A percentile compares a stretch with the other conserved stretches of the same genome.
These are phyloP conservation scores for Salvelinus namaycush DNA, from an alignment of 2,113 vertebrate genomes.

Conservation along the genomic window DNA sequence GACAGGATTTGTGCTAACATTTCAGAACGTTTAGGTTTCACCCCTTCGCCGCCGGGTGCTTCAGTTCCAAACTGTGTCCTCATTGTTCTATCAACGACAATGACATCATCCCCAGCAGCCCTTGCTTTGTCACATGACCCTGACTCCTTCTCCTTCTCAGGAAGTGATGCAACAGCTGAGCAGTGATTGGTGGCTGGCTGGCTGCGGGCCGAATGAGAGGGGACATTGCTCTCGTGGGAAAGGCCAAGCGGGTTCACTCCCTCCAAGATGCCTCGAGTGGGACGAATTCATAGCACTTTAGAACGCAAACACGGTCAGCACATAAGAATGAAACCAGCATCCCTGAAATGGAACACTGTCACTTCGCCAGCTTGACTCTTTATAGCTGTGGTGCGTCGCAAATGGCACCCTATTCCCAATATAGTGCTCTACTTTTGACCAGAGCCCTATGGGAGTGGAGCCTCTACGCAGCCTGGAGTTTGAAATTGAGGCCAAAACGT, in stretches of 20 bases:
- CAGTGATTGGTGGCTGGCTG: conserved; percentile 13
- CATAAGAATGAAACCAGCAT: no score
- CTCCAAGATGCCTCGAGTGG: not conserved
- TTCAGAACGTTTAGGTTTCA: conserved; percentile 44
- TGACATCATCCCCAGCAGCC: conserved; percentile 58
- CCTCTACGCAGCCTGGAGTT: not conserved
- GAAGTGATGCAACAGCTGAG: conserved; percentile 50
- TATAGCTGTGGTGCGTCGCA: no score
- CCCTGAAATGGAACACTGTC: no score
- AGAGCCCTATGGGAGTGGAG: not conserved
- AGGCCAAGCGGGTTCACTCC: conserved; percentile 1
- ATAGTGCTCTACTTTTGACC: no score
- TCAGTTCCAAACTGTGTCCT: conserved; percentile 39
- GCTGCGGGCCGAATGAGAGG: conserved; percentile 1
- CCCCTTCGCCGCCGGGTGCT: conserved; percentile 8
- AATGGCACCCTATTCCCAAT: not conserved
- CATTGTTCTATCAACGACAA: conserved; percentile 65
- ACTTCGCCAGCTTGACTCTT: no score
- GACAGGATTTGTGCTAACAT: conserved; percentile 61
- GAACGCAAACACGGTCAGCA: not conserved
- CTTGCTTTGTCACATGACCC: conserved; percentile 58
- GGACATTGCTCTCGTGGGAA: conserved; percentile 17
- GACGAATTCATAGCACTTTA: not conserved
- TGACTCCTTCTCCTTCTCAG: conserved; percentile 18
- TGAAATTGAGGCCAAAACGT: not conserved